Evolutionary conservation across 2,888 invertebrate species (phyloP).

Genomic region (Homarus gammarus): DNA sequence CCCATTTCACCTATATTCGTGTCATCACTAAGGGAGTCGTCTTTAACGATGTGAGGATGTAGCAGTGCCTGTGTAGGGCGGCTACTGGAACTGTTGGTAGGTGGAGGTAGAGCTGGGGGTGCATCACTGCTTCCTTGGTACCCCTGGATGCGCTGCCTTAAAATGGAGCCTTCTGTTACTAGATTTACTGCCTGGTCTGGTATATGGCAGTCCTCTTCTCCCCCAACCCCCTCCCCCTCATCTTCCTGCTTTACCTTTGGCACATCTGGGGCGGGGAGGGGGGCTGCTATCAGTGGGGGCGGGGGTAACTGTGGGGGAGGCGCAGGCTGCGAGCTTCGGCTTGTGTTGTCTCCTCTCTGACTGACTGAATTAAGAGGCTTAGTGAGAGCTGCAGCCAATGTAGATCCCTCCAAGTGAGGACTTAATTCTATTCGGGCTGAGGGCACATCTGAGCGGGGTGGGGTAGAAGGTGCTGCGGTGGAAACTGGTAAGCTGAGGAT

Average conservation of each 20-base stretch:
- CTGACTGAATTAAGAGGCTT: constrained; percentile 63
- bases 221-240: constrained; percentile 53
- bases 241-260: constrained; percentile 73
- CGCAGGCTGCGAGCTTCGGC: constrained; percentile 45
- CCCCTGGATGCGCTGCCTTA: constrained; percentile 76
- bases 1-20: constrained; percentile 55
- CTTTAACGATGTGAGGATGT: constrained; percentile 52
- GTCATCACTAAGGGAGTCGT: constrained; percentile 55
- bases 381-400: constrained; percentile 75
- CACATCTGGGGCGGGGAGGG: constrained; percentile 65
- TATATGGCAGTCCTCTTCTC: constrained; percentile 59
- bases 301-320: constrained; percentile 66
- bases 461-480: constrained; percentile 73
- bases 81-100: constrained; percentile 44
- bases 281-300: constrained; percentile 62
- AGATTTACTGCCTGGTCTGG: constrained; percentile 75
- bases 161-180: constrained; percentile 75
- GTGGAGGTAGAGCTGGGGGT: constrained; percentile 63
- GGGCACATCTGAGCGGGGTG: constrained; percentile 73
- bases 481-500: constrained; percentile 64
- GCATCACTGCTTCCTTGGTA: constrained; percentile 72
- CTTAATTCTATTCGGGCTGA: constrained; percentile 54
- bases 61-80: constrained; percentile 39
- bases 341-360: constrained; percentile 48
- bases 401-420: constrained; percentile 72